Conservation (phyloP, 2,888 invertebrate species). For the Stictocephala bisonia region DNA sequence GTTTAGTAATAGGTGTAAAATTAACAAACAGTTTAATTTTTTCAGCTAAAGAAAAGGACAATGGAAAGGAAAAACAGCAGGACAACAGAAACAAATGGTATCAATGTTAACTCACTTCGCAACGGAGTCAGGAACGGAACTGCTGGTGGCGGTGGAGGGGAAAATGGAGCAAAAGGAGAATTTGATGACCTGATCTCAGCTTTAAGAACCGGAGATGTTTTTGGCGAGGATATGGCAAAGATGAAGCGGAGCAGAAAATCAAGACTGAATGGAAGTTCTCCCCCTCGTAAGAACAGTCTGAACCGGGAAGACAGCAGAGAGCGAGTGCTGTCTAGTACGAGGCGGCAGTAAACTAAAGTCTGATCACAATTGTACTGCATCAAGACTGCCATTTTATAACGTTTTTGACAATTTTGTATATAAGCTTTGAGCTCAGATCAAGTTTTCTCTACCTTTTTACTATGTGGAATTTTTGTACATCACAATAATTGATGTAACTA, state of each 20-base stretch:
- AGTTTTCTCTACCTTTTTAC: constrained; percentile 4
- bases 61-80: constrained; percentile 84
- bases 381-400: constrained; percentile 23
- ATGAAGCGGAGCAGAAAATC: constrained; percentile 82
- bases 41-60: constrained; percentile 82
- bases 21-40: too few species aligned
- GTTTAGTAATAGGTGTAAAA: not conserved
- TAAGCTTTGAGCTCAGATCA: not conserved
- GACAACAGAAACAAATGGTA: constrained; percentile 70
- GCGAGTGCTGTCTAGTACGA: constrained; percentile 57
- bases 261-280: constrained; percentile 71
- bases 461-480: too few species aligned
- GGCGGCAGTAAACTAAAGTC: constrained; percentile 38
- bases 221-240: constrained; percentile 95
- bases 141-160: constrained; percentile 40
- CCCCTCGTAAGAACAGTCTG: constrained; percentile 71
- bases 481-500: too few species aligned
- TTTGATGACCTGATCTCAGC: constrained; percentile 97
- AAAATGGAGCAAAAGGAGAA: constrained; percentile 70
- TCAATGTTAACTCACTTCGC: constrained; percentile 37
- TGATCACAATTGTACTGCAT: not conserved
- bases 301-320: constrained; percentile 78
- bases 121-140: constrained; percentile 44
- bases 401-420: constrained; percentile 20
- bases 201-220: constrained; percentile 92